phyloP scores from a whole-genome alignment of 2,888 invertebrate genomes.

The Stegophylla sp. region DNA sequence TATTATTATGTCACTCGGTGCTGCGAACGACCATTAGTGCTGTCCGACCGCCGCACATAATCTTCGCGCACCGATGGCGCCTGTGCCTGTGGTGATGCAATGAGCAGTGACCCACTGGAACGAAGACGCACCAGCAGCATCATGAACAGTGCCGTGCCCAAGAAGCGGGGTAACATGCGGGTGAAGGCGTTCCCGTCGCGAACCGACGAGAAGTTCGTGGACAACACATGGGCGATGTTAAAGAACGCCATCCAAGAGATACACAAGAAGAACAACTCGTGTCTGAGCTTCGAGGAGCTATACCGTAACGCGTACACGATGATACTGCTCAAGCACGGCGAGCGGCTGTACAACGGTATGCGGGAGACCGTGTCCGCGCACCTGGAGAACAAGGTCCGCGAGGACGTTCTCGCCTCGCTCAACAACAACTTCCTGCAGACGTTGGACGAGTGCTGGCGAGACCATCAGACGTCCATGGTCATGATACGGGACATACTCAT shows the following conservation, averaged over 20 bases:
- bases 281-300: conserved; percentile 97
- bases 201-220: conserved; percentile 96
- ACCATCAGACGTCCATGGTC: conserved; percentile 99
- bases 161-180: conserved; percentile 47
- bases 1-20: neutral
- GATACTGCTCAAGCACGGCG: conserved; percentile 99
- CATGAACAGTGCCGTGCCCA: conserved; percentile 51
- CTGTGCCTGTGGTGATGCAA: neutral
- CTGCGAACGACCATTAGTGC: neutral
- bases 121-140: conserved; percentile 43
- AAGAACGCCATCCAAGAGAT: conserved; percentile 99
- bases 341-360: conserved; percentile 94
- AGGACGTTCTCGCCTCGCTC: conserved; percentile 89
- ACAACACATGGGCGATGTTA: conserved; percentile 94
- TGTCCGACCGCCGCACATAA: conserved; percentile 10
- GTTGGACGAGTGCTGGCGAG: conserved; percentile 97
- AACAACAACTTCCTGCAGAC: conserved; percentile 97
- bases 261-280: conserved; percentile 99
- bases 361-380: conserved; percentile 98
- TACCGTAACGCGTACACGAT: conserved; percentile 99
- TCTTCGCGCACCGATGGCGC: conserved; percentile 36
- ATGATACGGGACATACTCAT: conserved; percentile 99
- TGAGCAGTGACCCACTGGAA: conserved; percentile 50
- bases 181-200: conserved; percentile 54
- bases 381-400: conserved; percentile 91